Conservation (phyloP, 53 echinoderm and acorn worm genomes). For the Holothuria scabra region DNA sequence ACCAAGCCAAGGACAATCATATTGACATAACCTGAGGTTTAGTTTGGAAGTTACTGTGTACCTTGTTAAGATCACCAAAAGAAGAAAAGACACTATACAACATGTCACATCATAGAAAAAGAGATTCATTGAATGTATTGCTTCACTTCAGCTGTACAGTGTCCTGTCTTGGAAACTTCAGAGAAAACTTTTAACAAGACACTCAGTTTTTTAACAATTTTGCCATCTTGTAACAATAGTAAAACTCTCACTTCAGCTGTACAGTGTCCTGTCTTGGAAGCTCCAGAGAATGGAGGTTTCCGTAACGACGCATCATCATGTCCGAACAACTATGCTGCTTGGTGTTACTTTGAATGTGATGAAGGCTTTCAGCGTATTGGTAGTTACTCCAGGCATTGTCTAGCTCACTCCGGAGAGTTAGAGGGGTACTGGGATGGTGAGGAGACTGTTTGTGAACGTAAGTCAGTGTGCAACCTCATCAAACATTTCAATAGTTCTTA, state of each 20-base stretch:
- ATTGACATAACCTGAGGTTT: no score
- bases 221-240: no score
- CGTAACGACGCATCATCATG: slow-evolving; percentile 3
- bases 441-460: slow-evolving; percentile 64
- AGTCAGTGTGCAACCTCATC: background rate
- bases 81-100: no score
- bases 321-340: slow-evolving; percentile 53
- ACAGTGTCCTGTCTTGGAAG: slow-evolving; percentile 38
- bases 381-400: slow-evolving; percentile 52
- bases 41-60: no score
- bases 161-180: slow-evolving; percentile 42
- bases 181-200: no score
- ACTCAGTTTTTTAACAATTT: no score
- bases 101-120: no score
- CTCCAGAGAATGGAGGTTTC: slow-evolving; percentile 53
- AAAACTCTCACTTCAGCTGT: slow-evolving; percentile 26
- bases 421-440: slow-evolving; percentile 66
- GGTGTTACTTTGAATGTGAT: slow-evolving; percentile 63
- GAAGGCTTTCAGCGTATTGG: slow-evolving; percentile 55
- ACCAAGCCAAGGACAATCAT: no score
- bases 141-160: background rate
- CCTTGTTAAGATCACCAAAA: no score
- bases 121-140: no score
- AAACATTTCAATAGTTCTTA: no score
- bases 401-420: slow-evolving; percentile 42